Conservation (phyloP, 2,113 vertebrate species). For the Strix uralensis region DNA sequence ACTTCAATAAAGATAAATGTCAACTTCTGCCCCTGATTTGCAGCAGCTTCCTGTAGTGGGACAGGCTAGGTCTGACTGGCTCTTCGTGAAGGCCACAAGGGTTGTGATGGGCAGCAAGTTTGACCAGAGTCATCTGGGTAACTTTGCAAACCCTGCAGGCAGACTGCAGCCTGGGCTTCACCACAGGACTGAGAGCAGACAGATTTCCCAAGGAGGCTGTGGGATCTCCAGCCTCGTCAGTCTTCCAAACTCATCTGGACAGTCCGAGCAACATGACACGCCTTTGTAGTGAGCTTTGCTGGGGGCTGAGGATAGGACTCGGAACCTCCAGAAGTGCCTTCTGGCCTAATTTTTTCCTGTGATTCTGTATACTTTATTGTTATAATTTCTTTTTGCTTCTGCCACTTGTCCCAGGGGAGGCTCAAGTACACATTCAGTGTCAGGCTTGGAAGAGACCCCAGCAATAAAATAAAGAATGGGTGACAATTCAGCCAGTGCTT, state of each 20-base stretch:
- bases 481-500: background rate
- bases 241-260: background rate
- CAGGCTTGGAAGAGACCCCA: background rate
- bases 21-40: background rate
- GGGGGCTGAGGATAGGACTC: background rate
- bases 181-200: background rate
- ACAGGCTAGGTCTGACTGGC: background rate
- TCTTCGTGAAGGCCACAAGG: background rate
- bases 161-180: background rate
- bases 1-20: background rate
- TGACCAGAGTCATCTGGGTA: background rate
- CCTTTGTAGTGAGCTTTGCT: background rate
- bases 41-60: background rate
- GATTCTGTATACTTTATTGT: background rate
- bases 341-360: background rate
- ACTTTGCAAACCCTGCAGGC: background rate
- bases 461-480: background rate
- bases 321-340: background rate
- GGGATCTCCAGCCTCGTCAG: rapidly evolving
- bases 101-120: background rate
- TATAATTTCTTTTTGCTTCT: background rate
- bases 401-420: background rate
- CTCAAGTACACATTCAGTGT: background rate
- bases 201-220: background rate
- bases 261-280: background rate